Evolutionary conservation across 2,113 vertebrate genomes (phyloP), one percentile per base, ranked within the genome.

Genomic region (Spea multiplicata): DNA sequence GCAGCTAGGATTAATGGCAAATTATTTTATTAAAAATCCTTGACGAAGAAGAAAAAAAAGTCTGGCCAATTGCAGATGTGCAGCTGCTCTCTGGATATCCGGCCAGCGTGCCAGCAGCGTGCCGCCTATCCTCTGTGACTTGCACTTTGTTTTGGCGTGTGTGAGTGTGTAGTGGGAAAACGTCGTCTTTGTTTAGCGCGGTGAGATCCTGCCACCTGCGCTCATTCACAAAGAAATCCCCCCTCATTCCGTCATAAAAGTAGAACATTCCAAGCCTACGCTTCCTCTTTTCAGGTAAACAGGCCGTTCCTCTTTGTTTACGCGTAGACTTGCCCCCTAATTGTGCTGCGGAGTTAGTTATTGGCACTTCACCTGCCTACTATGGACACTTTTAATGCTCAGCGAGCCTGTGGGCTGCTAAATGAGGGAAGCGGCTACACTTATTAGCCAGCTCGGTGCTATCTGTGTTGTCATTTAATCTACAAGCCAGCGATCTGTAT

Each of bases 201-300:
- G 52, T 71, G 59, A 71, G 57, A 71, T 71, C 67, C 67, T 78
- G 62, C 76, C 76, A 78, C 76, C 76, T 78, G 76, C 62, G 55
- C 46, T 59, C 65, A 76, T 70, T 69, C 46, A 69, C 14, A 5
- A 59, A 48, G 50, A 76, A 50, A n/a, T 12, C 61, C 50, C 57
- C 65, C 65, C 65, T 55, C 64, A 62, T 50, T 61, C 5, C n/a
- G 76, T 44, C 55, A 64, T 71, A 57, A 5, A 71, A 71, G 62
- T 52, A 9, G 46, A 44, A 14, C 45, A 62, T 45, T 71, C 10
- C 48, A 52, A 47, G 16, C 7, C 4, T 30, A n/a, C 13, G 44
- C 68, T 71, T 78, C 76, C 67, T 65, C 48, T 17, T 65, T 52
- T 8, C 12, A 70, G 49, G 52, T 66, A 66, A 75, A 66, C 13